These are phyloP conservation scores for Crotophaga sulcirostris DNA, from an alignment of 2,113 vertebrate species.

Conservation along the genomic window DNA sequence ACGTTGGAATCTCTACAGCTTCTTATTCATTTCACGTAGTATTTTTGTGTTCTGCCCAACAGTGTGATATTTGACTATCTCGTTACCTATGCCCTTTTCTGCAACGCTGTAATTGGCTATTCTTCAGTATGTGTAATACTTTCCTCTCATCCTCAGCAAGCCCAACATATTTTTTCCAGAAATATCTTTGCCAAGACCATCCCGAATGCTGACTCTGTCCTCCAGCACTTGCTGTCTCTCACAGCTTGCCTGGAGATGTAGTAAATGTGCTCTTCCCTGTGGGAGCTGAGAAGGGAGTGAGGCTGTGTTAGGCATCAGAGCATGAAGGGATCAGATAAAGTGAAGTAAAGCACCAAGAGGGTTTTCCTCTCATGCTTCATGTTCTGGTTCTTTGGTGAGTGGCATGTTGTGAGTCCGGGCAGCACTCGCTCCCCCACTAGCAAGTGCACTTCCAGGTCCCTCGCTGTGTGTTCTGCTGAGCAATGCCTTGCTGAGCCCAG, in stretches of 20 bases:
- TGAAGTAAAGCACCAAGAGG: background rate
- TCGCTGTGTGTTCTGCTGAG: background rate
- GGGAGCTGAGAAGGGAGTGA: background rate
- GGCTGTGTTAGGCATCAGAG: background rate
- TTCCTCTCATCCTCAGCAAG: background rate
- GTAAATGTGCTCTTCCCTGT: background rate
- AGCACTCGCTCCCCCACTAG: accelerated
- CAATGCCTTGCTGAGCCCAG: background rate
- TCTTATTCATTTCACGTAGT: background rate
- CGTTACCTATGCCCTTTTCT: background rate
- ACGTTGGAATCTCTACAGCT: background rate
- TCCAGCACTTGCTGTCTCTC: accelerated
- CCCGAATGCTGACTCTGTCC: background rate
- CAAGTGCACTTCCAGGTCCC: background rate
- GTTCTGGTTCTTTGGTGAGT: background rate
- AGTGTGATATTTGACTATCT: background rate
- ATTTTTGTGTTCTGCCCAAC: background rate
- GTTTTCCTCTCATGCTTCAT: background rate
- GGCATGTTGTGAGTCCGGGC: accelerated
- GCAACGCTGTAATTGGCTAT: background rate
- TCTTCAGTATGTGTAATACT: background rate
- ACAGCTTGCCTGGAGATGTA: background rate
- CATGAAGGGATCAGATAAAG: background rate
- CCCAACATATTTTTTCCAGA: background rate
- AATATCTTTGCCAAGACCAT: background rate